A percentile compares a stretch with the other conserved stretches of the same genome.
phyloP scores from a whole-genome alignment of 2,113 vertebrate genomes.

The Cinclus mexicanus region DNA sequence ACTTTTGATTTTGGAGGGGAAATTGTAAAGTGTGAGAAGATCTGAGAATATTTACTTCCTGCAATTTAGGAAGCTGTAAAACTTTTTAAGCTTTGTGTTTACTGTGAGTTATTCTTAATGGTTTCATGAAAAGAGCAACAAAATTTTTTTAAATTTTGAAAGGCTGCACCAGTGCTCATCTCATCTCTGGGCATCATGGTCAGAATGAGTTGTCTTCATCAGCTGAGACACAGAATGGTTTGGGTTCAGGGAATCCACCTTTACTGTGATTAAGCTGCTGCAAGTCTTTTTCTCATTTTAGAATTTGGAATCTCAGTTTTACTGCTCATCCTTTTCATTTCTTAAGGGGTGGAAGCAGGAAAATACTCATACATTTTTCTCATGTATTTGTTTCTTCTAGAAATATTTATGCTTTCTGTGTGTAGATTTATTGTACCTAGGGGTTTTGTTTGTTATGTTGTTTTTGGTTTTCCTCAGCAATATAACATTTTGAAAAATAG shows the following conservation, averaged over 20 bases:
- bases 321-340: not conserved
- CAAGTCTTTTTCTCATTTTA: not conserved
- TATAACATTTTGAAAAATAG: not conserved
- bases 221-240: not conserved
- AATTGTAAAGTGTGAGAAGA: not conserved
- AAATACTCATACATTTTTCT: not conserved
- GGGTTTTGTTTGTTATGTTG: constrained; percentile 25
- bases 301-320: not conserved
- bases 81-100: not conserved
- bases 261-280: not conserved
- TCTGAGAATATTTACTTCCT: not conserved
- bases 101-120: not conserved
- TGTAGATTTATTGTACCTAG: constrained; percentile 37
- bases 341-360: not conserved
- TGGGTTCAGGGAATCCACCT: not conserved
- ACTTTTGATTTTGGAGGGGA: not conserved
- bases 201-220: not conserved
- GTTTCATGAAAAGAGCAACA: not conserved
- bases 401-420: not conserved
- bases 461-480: not conserved
- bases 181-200: not conserved
- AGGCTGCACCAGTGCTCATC: not conserved
- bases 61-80: not conserved
- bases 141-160: not conserved
- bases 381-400: not conserved